Evolutionary conservation across 2,797 vertebrate genomes (phyloP).

Genomic region (Phylloscopus collybita): DNA sequence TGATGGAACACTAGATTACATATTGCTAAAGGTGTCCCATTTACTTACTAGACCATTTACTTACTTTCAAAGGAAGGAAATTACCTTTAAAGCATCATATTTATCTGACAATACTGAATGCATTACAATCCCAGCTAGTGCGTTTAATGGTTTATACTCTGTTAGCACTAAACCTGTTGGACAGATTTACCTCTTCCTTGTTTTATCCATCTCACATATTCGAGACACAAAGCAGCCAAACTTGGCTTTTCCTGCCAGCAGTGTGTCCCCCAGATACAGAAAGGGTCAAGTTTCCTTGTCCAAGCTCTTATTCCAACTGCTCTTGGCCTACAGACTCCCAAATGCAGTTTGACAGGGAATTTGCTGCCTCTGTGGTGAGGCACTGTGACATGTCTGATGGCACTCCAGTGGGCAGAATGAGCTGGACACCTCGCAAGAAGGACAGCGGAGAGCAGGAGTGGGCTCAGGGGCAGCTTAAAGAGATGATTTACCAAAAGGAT

Average conservation of each 20-base stretch:
- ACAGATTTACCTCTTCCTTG: not conserved
- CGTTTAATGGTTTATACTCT: not conserved
- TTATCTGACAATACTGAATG: not conserved
- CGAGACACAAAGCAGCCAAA: not conserved
- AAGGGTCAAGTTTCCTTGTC: not conserved
- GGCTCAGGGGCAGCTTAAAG: not conserved
- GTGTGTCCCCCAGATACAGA: not conserved
- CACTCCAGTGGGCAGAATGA: not conserved
- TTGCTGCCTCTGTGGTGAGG: not conserved
- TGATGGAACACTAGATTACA: slow-evolving; percentile 21
- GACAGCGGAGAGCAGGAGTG: not conserved
- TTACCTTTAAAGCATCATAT: not conserved
- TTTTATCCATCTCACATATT: not conserved
- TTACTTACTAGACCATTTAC: not conserved
- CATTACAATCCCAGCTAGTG: not conserved
- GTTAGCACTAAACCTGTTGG: not conserved
- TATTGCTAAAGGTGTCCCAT: not conserved
- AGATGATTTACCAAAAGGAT: not conserved
- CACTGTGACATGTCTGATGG: rapidly evolving
- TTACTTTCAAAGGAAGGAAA: not conserved
- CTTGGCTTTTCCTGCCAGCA: not conserved
- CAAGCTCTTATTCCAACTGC: not conserved
- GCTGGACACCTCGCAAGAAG: not conserved
- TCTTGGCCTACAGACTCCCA: not conserved
- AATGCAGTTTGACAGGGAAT: not conserved